These are phyloP conservation scores for Agriopis marginaria DNA, from an alignment of 2,888 invertebrate species.

Conservation along the genomic window DNA sequence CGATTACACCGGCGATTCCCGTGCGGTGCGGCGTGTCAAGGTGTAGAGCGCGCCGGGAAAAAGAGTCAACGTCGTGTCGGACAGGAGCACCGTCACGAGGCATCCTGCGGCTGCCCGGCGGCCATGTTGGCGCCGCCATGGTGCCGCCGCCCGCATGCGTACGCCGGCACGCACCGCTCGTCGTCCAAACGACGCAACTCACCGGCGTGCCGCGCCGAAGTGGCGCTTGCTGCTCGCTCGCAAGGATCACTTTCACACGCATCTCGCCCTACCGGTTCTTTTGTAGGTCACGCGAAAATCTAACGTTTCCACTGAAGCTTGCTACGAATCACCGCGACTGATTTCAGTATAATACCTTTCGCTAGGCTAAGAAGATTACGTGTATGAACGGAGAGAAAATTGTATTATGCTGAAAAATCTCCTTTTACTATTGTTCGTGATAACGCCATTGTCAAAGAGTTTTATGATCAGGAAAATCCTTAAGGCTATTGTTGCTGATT, in stretches of 20 bases:
- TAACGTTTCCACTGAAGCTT: conserved; percentile 76
- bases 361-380: conserved; percentile 55
- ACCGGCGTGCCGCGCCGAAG: conserved; percentile 56
- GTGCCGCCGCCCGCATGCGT: conserved; percentile 85
- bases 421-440: conserved; percentile 44
- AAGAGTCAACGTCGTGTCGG: conserved; percentile 78
- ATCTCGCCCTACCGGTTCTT: conserved; percentile 64
- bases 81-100: conserved; percentile 77
- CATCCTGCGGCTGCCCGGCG: conserved; percentile 85
- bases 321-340: conserved; percentile 76
- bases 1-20: conserved; percentile 69
- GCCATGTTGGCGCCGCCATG: conserved; percentile 87
- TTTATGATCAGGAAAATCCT: conserved; percentile 38
- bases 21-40: conserved; percentile 72
- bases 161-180: conserved; percentile 78
- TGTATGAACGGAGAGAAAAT: conserved; percentile 55
- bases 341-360: conserved; percentile 74
- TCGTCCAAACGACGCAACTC: conserved; percentile 76
- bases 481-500: conserved; percentile 38
- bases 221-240: conserved; percentile 60
- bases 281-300: conserved; percentile 80
- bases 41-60: conserved; percentile 72
- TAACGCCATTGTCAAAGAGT: conserved; percentile 42
- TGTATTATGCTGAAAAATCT: conserved; percentile 50
- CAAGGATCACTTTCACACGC: conserved; percentile 65